Percentiles rank a stretch among this genome's conserved stretches.
Conservation (phyloP, 2,888 invertebrate genomes). For the Seira sanloemensis region DNA sequence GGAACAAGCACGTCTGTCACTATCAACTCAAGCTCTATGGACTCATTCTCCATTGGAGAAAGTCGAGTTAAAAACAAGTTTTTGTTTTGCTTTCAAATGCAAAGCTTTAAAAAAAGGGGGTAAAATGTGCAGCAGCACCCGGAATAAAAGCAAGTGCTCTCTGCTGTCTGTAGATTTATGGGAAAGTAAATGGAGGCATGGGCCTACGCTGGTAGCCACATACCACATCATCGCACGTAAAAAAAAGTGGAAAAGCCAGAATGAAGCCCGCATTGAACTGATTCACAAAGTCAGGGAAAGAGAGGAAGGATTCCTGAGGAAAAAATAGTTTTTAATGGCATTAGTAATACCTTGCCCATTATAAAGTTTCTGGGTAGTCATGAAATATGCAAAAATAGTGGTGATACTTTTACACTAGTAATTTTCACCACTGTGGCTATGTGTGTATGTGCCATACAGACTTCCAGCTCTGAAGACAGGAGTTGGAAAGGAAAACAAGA, state of each 20-base stretch:
- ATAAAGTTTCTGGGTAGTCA: slow-evolving; percentile 3
- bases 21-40: neutral
- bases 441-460: too few species aligned
- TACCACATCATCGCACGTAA: slow-evolving; percentile 2
- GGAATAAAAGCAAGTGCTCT: slow-evolving; percentile 8
- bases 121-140: slow-evolving; percentile 1
- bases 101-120: slow-evolving; percentile 9
- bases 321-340: slow-evolving; percentile 15
- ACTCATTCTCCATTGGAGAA: neutral
- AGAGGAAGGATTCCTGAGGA: neutral
- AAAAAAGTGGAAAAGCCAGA: neutral
- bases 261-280: slow-evolving; percentile 42
- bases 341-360: slow-evolving; percentile 9
- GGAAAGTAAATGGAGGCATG: neutral
- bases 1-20: neutral
- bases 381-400: neutral
- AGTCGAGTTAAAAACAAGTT: neutral
- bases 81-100: slow-evolving; percentile 24
- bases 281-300: slow-evolving; percentile 24
- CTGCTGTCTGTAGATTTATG: neutral
- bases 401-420: neutral
- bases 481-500: neutral
- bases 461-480: too few species aligned
- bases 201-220: neutral
- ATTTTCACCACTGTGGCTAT: neutral